phyloP scores from a whole-genome alignment of 2,888 invertebrate genomes.

The Marronus borbonicus region DNA sequence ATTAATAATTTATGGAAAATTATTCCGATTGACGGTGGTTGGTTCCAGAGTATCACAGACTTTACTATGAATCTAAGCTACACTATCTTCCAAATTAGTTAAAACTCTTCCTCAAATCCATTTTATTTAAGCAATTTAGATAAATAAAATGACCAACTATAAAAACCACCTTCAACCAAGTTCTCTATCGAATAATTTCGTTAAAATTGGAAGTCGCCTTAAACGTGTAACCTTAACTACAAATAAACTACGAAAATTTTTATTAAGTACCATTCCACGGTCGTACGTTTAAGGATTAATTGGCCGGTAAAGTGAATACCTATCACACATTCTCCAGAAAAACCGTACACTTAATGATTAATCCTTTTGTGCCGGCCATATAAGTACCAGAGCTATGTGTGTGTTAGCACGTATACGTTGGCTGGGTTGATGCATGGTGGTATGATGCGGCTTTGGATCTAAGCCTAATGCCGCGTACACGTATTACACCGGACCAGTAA shows the following conservation, averaged over 20 bases:
- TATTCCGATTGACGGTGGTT: no score
- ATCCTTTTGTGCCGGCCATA: constrained; percentile 16
- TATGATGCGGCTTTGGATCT: constrained; percentile 26
- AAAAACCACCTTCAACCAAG: not conserved
- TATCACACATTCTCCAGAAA: constrained; percentile 21
- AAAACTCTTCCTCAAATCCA: no score
- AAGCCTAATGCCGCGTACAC: constrained; percentile 19
- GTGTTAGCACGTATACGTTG: not conserved
- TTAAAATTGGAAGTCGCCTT: not conserved
- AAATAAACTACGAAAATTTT: constrained; percentile 7
- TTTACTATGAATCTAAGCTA: no score
- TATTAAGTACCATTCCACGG: not conserved
- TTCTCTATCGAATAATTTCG: no score
- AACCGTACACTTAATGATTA: constrained; percentile 23
- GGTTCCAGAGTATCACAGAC: no score
- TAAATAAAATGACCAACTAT: not conserved
- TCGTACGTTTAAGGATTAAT: constrained; percentile 20
- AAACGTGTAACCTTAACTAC: not conserved
- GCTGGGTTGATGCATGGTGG: not conserved
- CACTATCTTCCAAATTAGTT: no score
- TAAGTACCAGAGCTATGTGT: not conserved
- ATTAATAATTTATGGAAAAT: no score
- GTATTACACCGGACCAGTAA: constrained; percentile 4
- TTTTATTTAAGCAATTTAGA: no score
- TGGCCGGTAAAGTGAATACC: constrained; percentile 8